Evolutionary conservation across 2,797 vertebrate species (phyloP), one percentile per base, ranked within the genome.

Genomic region (Lemur catta): DNA sequence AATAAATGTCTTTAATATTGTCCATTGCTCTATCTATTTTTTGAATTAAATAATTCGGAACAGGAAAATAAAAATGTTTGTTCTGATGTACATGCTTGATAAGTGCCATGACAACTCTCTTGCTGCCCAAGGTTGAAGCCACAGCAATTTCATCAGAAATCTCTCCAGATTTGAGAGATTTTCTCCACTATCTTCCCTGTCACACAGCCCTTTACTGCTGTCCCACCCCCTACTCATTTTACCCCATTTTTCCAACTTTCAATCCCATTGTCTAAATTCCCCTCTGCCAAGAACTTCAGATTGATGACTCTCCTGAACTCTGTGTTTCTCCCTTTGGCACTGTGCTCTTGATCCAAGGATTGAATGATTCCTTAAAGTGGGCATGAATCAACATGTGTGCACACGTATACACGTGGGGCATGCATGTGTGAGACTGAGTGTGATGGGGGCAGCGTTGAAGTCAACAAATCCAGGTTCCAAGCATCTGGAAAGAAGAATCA

Each of bases 1-100:
- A 81, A 7, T 28, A 1, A 0, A 17, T 52, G 2, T 74, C 4
- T 38, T 95, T 61, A 72, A 28, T 57, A 57, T 74, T 4, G 0
- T 78, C 6, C 15, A 30, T 8, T 91, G 18, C n/a, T 24, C 4
- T 24, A 48, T 4, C 26, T 91, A 33, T 79, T 78, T 79, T 71
- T 61, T 41, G 7, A 95, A 67, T 89, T 89, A 92, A 76, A 81
- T 93, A 78, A 82, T 57, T 72, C 13, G 89, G 30, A 93, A 80
- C 12, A 85, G 30, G 33, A 72, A 35, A 87, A 90, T 94, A 75
- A 50, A 93, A 76, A 20, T 48, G 4, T 18, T 82, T 78, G 9
- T 33, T 43, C 2, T 78, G 18, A 35, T 69, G 3, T 43, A 30
- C 3, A 78, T 11, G 0, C 11, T 4, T 67, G 26, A 35, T 30